phyloP scores from a whole-genome alignment of 2,797 vertebrate species.

The Labroides dimidiatus region DNA sequence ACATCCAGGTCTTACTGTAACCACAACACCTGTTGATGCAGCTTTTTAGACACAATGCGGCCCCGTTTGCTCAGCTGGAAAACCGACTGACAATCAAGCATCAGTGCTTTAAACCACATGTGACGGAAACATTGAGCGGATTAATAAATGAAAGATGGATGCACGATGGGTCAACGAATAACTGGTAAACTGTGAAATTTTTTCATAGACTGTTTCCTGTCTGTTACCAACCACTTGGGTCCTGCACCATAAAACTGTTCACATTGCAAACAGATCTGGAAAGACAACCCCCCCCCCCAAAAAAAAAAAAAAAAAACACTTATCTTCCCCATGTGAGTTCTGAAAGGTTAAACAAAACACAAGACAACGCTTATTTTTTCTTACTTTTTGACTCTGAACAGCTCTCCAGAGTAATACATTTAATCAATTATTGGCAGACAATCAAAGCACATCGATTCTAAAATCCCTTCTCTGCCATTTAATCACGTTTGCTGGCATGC shows the following conservation, averaged over 20 bases:
- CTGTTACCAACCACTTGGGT: neutral
- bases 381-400: slow-evolving; percentile 14
- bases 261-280: neutral
- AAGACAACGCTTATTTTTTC: slow-evolving; percentile 2
- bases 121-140: slow-evolving; percentile 23
- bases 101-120: slow-evolving; percentile 19
- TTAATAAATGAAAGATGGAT: slow-evolving; percentile 25
- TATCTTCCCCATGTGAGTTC: slow-evolving; percentile 2
- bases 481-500: slow-evolving; percentile 53
- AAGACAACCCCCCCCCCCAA: neutral
- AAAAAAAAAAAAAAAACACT: too few relatives aligned
- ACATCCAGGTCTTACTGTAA: neutral
- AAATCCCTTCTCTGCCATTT: slow-evolving; percentile 59
- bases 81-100: slow-evolving; percentile 24
- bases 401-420: slow-evolving; percentile 6
- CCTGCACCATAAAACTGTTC: neutral
- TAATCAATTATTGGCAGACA: slow-evolving; percentile 54
- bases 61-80: slow-evolving; percentile 1
- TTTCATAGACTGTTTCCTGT: neutral
- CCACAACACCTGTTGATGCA: neutral
- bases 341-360: neutral
- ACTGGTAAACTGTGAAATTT: neutral
- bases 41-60: slow-evolving; percentile 6
- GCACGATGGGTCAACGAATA: neutral
- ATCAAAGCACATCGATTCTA: slow-evolving; percentile 66